A percentile compares a stretch with the other conserved stretches of the same genome.
Evolutionary conservation across 2,113 vertebrate species (phyloP).

Genomic region (Trachemys scripta): DNA sequence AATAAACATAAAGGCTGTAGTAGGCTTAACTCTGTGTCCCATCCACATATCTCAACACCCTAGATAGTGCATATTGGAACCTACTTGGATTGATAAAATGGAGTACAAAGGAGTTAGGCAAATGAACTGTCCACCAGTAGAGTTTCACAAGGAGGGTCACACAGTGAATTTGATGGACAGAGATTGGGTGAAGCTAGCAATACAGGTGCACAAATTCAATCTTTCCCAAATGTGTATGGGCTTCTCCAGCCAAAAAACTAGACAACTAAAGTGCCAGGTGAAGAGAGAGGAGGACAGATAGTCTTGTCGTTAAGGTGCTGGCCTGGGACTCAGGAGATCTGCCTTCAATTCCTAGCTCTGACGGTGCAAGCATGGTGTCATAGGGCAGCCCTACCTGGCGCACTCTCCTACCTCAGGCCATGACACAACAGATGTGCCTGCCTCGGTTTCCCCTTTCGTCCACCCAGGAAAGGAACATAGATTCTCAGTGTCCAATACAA

Average conservation of each 20-base stretch:
- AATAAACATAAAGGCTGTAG: not conserved
- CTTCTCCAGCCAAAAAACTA: rapidly evolving
- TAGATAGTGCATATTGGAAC: not conserved
- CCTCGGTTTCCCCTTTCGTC: too few species aligned
- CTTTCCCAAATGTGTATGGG: not conserved
- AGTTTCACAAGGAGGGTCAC: not conserved
- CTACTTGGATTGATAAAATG: not conserved
- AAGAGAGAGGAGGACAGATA: rapidly evolving
- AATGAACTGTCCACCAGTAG: not conserved
- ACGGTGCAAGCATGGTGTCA: not conserved
- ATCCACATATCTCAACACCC: not conserved
- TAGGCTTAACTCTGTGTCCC: not conserved
- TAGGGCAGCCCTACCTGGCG: too few species aligned
- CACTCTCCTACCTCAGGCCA: too few species aligned
- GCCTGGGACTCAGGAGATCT: not conserved
- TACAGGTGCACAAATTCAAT: not conserved
- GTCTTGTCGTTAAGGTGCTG: not conserved
- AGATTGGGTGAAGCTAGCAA: not conserved
- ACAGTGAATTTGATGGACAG: not conserved
- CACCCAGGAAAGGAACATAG: too few species aligned
- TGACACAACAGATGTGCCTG: too few species aligned
- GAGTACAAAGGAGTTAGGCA: not conserved
- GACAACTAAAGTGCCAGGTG: not conserved
- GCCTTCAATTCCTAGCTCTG: not conserved
- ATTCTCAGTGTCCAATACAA: too few species aligned